Conservation (phyloP, 1,140 invertebrate species). For the Pseudomyrmex dendroicus region DNA sequence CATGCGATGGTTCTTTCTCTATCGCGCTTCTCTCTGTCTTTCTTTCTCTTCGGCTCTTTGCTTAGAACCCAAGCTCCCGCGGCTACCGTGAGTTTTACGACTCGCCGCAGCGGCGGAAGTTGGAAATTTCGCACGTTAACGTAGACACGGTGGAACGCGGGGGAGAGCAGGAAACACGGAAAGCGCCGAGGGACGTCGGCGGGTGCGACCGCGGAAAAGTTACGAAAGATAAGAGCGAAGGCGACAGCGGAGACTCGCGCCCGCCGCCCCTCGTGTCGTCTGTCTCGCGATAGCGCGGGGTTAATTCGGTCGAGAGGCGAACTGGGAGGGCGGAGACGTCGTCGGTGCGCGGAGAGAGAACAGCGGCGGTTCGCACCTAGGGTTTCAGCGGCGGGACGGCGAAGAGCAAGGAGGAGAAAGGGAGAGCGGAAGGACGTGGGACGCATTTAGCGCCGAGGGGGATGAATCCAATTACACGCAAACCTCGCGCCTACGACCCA, state of each 20-base stretch:
- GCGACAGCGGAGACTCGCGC: constrained; percentile 58
- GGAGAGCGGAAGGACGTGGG: constrained; percentile 48
- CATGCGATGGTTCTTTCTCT: constrained; percentile 55
- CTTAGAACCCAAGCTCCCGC: constrained; percentile 66
- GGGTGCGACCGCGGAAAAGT: constrained; percentile 75
- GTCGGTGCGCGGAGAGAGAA: constrained; percentile 41
- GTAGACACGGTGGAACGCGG: constrained; percentile 47
- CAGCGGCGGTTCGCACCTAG: constrained; percentile 50
- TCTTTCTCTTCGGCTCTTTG: constrained; percentile 30
- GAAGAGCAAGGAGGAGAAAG: constrained; percentile 36
- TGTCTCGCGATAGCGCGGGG: constrained; percentile 69
- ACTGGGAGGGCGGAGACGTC: constrained; percentile 66
- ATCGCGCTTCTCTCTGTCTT: constrained; percentile 58
- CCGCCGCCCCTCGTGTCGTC: constrained; percentile 56
- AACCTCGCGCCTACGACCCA: constrained; percentile 81
- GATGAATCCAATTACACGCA: constrained; percentile 83
- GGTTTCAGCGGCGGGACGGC: constrained; percentile 39
- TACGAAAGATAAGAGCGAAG: constrained; percentile 74
- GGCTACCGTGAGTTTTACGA: constrained; percentile 79
- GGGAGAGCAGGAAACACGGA: constrained; percentile 9
- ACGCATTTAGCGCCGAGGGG: constrained; percentile 66
- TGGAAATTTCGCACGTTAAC: constrained; percentile 77
- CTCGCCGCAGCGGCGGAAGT: constrained; percentile 73
- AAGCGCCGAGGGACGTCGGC: constrained; percentile 54
- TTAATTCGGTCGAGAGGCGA: constrained; percentile 73